A percentile compares a stretch with the other conserved stretches of the same genome.
These are phyloP conservation scores for Eumaeus atala DNA, from an alignment of 1,140 invertebrate genomes.

Conservation along the genomic window DNA sequence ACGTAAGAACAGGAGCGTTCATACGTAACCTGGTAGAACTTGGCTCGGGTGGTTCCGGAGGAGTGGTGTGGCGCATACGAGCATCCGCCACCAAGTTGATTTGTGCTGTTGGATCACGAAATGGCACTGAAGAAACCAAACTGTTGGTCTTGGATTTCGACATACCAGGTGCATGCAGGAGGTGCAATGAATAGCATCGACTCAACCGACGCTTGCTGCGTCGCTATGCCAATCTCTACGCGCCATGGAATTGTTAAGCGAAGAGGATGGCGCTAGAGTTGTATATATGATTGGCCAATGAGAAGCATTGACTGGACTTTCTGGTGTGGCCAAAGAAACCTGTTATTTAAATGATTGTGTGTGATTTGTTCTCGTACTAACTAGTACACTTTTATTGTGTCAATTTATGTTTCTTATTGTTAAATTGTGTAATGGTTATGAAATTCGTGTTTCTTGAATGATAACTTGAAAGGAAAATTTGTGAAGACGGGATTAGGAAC, in stretches of 20 bases:
- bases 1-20: slow-evolving; percentile 95
- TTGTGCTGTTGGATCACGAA: slow-evolving; percentile 97
- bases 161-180: slow-evolving; percentile 81
- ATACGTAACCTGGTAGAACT: slow-evolving; percentile 95
- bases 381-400: slow-evolving; percentile 4
- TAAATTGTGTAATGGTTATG: slow-evolving; percentile 20
- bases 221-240: slow-evolving; percentile 62
- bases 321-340: not conserved
- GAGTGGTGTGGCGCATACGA: slow-evolving; percentile 97
- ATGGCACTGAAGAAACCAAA: slow-evolving; percentile 99
- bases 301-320: not conserved
- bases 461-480: no score
- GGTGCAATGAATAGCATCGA: slow-evolving; percentile 72
- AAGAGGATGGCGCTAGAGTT: not conserved
- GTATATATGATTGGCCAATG: slow-evolving; percentile 9
- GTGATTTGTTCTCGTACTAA: slow-evolving; percentile 8
- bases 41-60: slow-evolving; percentile 96
- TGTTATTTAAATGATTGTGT: not conserved
- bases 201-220: slow-evolving; percentile 63
- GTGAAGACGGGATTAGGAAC: no score
- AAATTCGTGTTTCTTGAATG: not conserved
- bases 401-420: slow-evolving; percentile 14
- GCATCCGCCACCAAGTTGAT: slow-evolving; percentile 97
- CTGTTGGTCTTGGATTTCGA: slow-evolving; percentile 98
- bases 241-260: slow-evolving; percentile 59